These are phyloP conservation scores for Strigamia maritima DNA, from an alignment of 2,888 invertebrate genomes.

Conservation along the genomic window DNA sequence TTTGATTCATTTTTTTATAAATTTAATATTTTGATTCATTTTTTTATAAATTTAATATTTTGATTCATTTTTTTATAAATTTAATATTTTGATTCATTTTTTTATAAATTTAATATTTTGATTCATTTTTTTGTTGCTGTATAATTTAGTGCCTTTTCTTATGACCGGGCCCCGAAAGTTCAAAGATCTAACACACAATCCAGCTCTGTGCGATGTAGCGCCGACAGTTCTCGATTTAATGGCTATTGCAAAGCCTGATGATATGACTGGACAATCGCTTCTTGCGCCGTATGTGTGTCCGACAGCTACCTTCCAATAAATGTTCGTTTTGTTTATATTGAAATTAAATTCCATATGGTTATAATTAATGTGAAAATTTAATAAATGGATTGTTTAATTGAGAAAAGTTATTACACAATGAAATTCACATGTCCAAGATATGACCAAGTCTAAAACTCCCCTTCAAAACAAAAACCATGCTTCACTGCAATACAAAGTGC, in stretches of 20 bases:
- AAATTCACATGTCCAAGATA: too few species aligned
- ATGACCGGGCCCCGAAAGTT: slow-evolving; percentile 46
- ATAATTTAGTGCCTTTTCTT: slow-evolving; percentile 45
- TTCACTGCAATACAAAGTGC: too few species aligned
- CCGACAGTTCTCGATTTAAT: slow-evolving; percentile 52
- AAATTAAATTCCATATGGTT: not conserved
- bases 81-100: too few species aligned
- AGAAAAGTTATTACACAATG: too few species aligned
- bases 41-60: too few species aligned
- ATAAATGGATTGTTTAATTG: not conserved
- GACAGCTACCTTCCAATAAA: not conserved
- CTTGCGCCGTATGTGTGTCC: slow-evolving; percentile 42
- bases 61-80: too few species aligned
- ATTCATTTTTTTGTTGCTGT: too few species aligned
- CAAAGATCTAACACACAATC: slow-evolving; percentile 45
- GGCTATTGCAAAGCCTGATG: slow-evolving; percentile 51
- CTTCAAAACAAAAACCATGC: too few species aligned
- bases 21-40: too few species aligned
- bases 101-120: too few species aligned
- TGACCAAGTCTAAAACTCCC: too few species aligned
- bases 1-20: too few species aligned
- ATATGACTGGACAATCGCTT: slow-evolving; percentile 48
- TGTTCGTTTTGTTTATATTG: not conserved
- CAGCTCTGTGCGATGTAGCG: slow-evolving; percentile 54
- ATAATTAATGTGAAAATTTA: not conserved